phyloP scores from a whole-genome alignment of 2,888 invertebrate species.

The Teleogryllus oceanicus region DNA sequence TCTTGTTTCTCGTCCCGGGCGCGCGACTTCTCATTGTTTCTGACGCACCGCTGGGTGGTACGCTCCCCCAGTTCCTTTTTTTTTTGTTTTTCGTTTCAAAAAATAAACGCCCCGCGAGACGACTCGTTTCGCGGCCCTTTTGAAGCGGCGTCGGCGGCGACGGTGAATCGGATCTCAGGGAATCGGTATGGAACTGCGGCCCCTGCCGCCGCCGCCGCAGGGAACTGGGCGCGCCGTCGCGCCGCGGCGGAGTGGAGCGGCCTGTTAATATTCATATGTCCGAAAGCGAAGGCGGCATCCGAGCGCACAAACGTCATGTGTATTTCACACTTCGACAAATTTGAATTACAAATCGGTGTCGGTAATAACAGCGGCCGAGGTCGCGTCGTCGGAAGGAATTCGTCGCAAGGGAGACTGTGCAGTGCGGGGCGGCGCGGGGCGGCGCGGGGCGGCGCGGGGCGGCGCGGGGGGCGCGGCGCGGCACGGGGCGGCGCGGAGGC shows the following conservation, averaged over 20 bases:
- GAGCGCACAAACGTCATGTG: neutral
- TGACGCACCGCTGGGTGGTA: neutral
- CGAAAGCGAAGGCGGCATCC: slow-evolving; percentile 3
- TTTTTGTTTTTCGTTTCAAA: neutral
- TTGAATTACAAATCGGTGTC: slow-evolving; percentile 1
- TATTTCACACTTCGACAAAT: slow-evolving; percentile 18
- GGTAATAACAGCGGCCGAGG: neutral
- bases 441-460: no score
- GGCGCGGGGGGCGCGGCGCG: no score
- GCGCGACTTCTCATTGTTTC: neutral
- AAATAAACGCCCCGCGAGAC: neutral
- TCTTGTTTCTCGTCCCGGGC: no score
- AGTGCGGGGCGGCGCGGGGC: no score
- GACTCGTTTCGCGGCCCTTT: neutral
- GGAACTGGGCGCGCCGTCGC: no score
- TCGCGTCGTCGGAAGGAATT: no score
- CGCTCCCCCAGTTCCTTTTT: neutral
- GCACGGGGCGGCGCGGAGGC: no score
- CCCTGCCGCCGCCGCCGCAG: neutral
- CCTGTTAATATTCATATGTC: slow-evolving; percentile 9
- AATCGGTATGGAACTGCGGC: neutral
- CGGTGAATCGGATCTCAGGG: neutral
- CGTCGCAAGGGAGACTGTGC: no score
- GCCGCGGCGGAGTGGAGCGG: neutral
- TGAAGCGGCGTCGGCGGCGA: neutral